Evolutionary conservation across 2,797 vertebrate species (phyloP).

Genomic region (Apodemus agrarius): DNA sequence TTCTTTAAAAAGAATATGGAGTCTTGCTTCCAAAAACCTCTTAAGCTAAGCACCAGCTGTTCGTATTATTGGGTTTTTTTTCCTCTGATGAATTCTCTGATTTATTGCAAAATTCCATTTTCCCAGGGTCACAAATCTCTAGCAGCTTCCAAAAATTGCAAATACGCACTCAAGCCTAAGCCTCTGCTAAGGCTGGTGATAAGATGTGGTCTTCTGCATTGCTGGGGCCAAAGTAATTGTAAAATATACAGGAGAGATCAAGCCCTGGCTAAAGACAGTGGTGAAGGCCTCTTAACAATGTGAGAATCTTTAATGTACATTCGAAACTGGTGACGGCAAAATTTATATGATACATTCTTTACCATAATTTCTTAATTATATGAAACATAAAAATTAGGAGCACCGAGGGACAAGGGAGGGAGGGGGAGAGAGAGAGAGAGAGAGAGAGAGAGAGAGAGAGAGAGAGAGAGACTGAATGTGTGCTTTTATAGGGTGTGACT

Average conservation of each 20-base stretch:
- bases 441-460: not conserved
- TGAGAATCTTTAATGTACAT: not conserved
- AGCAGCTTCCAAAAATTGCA: slow-evolving; percentile 13
- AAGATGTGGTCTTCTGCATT: not conserved
- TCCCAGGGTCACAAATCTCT: not conserved
- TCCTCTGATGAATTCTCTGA: slow-evolving; percentile 32
- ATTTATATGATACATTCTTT: not conserved
- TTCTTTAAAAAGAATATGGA: not conserved
- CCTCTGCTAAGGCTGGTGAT: not conserved
- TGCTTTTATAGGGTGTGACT: not conserved
- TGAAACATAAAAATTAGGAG: not conserved
- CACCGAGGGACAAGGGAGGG: not conserved
- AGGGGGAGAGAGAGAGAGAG: not conserved
- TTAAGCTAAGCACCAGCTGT: not conserved
- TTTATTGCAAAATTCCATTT: slow-evolving; percentile 32
- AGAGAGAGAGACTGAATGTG: not conserved
- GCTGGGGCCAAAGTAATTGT: not conserved
- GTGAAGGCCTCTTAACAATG: not conserved
- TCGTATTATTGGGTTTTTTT: not conserved
- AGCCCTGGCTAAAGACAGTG: not conserved
- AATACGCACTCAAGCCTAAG: not conserved
- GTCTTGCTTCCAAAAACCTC: slow-evolving; percentile 31
- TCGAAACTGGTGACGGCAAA: not conserved
- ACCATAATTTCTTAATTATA: not conserved
- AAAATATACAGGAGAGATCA: not conserved